Percentiles rank a stretch among this genome's conserved stretches.
These are phyloP conservation scores for human (Homo sapiens) DNA, from an alignment of 2,113 vertebrate genomes.

Conservation along the genomic window DNA sequence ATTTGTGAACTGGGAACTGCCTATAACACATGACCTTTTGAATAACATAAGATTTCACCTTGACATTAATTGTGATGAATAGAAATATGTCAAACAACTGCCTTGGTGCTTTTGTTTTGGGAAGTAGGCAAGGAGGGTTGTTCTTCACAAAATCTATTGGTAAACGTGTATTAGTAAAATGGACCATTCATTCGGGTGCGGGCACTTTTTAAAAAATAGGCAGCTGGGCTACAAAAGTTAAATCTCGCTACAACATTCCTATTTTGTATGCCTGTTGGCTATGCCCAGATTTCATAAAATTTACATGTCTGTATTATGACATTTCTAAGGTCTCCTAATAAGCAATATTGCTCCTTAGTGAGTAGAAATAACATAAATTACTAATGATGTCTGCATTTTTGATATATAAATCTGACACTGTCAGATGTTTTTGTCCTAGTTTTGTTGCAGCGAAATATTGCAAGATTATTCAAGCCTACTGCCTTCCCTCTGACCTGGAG, in stretches of 20 bases:
- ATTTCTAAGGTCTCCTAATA: background rate
- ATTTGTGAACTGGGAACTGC: background rate
- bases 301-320: background rate
- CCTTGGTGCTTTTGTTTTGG: background rate
- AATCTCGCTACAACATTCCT: background rate
- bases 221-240: background rate
- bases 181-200: background rate
- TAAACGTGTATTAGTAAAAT: background rate
- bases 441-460: background rate
- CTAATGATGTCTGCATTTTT: slow-evolving; percentile 20
- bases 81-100: background rate
- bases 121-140: background rate
- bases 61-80: background rate
- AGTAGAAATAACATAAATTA: slow-evolving; percentile 3
- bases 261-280: background rate
- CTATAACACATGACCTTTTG: background rate
- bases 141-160: background rate
- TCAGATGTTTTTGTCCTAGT: background rate
- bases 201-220: background rate
- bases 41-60: background rate
- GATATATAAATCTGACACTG: slow-evolving; percentile 9
- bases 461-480: background rate
- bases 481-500: background rate
- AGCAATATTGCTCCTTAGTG: background rate
- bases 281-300: background rate